These are phyloP conservation scores for Caenorhabditis sp. DNA, from an alignment of 2,888 invertebrate genomes.

Conservation along the genomic window DNA sequence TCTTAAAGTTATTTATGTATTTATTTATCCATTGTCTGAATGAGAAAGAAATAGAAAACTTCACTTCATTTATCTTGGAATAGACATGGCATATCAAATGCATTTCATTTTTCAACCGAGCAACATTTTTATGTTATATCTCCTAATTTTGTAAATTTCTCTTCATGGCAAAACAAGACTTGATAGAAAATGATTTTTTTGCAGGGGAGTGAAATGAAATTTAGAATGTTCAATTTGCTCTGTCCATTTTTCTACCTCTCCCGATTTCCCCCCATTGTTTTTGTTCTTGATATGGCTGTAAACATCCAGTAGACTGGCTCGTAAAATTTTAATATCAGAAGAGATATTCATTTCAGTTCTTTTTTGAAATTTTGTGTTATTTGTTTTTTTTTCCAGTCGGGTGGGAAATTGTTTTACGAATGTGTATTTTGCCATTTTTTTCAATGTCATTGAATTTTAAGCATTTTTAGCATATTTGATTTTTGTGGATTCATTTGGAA, in stretches of 20 bases:
- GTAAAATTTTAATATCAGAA: neutral
- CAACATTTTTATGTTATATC: neutral
- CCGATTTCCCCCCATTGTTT: too few relatives aligned
- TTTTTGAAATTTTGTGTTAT: neutral
- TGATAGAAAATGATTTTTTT: neutral
- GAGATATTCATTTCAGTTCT: neutral
- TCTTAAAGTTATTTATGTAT: neutral
- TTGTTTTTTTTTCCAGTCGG: neutral
- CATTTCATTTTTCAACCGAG: neutral
- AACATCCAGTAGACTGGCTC: neutral
- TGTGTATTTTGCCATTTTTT: neutral
- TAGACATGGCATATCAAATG: neutral
- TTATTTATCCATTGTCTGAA: neutral
- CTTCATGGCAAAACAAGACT: neutral
- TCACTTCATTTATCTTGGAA: neutral
- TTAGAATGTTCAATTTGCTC: constrained; percentile 15
- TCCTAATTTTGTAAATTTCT: neutral
- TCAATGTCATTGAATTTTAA: neutral
- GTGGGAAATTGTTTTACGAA: neutral
- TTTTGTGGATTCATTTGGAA: neutral
- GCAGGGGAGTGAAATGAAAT: constrained; percentile 36
- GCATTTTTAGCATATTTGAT: neutral
- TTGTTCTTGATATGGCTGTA: too few relatives aligned
- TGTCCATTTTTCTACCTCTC: too few relatives aligned
- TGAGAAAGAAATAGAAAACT: neutral